Evolutionary conservation across 2,797 vertebrate genomes (phyloP).

Genomic region (Loriculus beryllinus): DNA sequence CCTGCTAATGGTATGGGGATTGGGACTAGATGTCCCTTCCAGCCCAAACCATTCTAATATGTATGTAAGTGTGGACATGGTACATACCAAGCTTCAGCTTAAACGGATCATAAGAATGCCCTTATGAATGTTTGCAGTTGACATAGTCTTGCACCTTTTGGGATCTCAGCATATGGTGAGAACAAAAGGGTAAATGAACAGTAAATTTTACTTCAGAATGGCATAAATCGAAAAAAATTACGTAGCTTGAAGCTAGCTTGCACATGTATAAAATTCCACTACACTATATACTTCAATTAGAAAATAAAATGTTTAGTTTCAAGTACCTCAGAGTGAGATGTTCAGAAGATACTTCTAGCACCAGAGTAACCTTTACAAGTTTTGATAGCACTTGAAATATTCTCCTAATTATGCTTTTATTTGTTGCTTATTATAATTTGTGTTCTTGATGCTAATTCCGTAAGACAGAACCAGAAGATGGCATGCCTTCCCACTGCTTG

Average conservation of each 20-base stretch:
- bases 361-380: slow-evolving; percentile 61
- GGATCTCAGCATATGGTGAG: background rate
- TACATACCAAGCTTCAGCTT: background rate
- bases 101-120: background rate
- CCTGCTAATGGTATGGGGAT: background rate
- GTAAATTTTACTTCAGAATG: background rate
- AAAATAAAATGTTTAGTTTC: background rate
- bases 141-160: background rate
- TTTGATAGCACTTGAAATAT: slow-evolving; percentile 61
- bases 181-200: background rate
- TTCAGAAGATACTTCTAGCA: slow-evolving; percentile 48
- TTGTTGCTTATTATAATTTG: slow-evolving; percentile 67
- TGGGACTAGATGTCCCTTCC: background rate
- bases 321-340: background rate
- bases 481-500: slow-evolving; percentile 75
- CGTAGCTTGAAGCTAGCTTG: background rate
- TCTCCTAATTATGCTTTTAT: slow-evolving; percentile 69
- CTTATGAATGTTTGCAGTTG: background rate
- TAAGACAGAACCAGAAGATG: slow-evolving; percentile 73
- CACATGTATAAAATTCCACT: background rate
- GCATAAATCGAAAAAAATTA: background rate
- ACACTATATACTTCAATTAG: background rate
- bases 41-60: background rate
- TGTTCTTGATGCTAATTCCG: slow-evolving; percentile 74
- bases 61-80: background rate